Base-by-base conservation (phyloP, 2,113 vertebrate species). In the Tetrao urogallus region DNA sequence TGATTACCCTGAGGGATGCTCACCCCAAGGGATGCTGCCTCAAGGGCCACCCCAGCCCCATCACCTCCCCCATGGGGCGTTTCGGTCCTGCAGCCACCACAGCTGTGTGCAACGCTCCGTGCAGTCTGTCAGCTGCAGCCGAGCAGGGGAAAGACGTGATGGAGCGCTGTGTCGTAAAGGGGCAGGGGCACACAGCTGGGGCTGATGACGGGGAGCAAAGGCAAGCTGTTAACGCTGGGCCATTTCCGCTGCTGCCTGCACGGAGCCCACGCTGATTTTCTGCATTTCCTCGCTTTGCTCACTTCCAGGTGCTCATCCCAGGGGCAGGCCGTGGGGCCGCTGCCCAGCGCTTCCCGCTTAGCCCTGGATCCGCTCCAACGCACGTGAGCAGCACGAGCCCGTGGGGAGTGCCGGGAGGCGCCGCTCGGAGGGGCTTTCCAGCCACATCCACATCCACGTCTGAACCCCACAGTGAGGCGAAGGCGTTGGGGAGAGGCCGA, bases 331-430 rank as follows among this genome's bases (percentile, higher is more conserved):
- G 25, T 24, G 38, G 36, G 61, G 25, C 38, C 25, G 7, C 24
- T 28, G 38, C 61, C 61, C 7, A 7, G 36, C 34, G 38, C 30
- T 58, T 58, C 61, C 61, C 38, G 17, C 25, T 64, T 18, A 64
- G 18, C 38, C 38, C 25, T 24, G 15, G 22, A 11, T 38, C 24
- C 24, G 73, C 38, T 34, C 56, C 21, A 70, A 84, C 47, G 11
- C 24, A 12, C 90, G 95, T 84, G 96, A 89, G 11, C 1, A 89
- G 69, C 94, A 84, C 19, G 60, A 83, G 93, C 82, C 73, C 57
- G 9, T 30, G 52, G 52, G 52, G 52, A 54, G 52, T 15, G 52
- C 25, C 25, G 52, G 52, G 52, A 54, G 52, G 52, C 27, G 52
- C 52, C 52, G 27, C 52, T 54, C 52, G 15, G 15, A 54, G 52